Base-by-base conservation (phyloP, 2,797 vertebrate genomes). In the Delichon dasypus region DNA sequence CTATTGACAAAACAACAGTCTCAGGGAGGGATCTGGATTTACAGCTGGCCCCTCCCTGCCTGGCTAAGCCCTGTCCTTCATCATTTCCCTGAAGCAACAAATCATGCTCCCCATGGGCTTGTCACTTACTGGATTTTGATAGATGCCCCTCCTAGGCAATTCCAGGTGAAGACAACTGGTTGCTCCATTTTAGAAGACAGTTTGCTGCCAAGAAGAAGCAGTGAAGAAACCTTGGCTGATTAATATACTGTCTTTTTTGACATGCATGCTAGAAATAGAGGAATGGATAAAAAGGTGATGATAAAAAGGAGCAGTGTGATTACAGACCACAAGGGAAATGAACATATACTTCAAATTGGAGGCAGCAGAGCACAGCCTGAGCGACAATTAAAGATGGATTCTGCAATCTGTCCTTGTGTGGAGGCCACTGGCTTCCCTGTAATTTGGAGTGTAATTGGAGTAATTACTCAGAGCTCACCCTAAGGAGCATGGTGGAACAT, bases 121-220 rank as follows among this genome's bases (percentile, higher is more conserved):
- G 36, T 73, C 64, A 29, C 57, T 83, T 55, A 29, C 21, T 5
- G 15, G 23, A 20, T 71, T 94, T 87, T 88, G 87, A 93, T 34
- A 45, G 75, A 77, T 0, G 0, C 34, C 65, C 88, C 65, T 93
- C 60, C 71, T 42, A 45, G 64, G 64, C 58, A 95, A 74, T 73
- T 23, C 55, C 48, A 55, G 57, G 64, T 89, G 85, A 89, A 90
- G 75, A 72, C 48, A 85, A 34, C n/a, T 70, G 16, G 27, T 54
- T 66, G 23, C n/a, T 93, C 51, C 38, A 60, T 73, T 89, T 60
- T 55, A 66, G 77, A 85, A 77, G 74, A 71, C 12, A 87, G 64
- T 66, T 92, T 82, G 65, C 81, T 89, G 78, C 87, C 89, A 94
- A 88, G 61, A 94, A 88, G 76, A 44, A 90, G 54, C 62, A 76